Evolutionary conservation across 2,113 vertebrate species (phyloP), one percentile per base, ranked within the genome.

Genomic region (Gila orcuttii): DNA sequence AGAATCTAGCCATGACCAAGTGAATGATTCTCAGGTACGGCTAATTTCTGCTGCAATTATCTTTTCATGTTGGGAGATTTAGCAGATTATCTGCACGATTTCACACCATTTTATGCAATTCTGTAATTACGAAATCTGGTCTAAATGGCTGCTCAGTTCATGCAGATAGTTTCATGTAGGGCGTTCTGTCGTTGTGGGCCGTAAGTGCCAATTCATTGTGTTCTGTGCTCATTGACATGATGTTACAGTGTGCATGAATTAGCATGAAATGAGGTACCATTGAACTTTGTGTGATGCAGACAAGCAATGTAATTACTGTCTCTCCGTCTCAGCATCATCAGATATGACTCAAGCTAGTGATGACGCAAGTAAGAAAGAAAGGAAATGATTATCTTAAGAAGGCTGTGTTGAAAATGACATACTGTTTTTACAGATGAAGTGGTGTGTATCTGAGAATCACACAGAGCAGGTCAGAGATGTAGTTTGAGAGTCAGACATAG

Each of bases 51-150:
- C 95, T 97, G 97, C 97, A 99, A 99, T 99, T 99, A 99, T 98
- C 97, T 97, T 98, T 96, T 96, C 97, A 96, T 99, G 98, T 99
- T 97, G 96, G 95, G 96, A 97, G 97, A 98, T 99, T 99, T 99
- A 99, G 97, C 96, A 96, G 98, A 99, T 99, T 99, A 99, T 97
- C 97, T 97, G 97, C 97, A 96, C 97, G 96, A 99, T 99, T 99
- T 99, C 97, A 98, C 97, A 97, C 96, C 93, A 94, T 97, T 97
- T 96, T 95, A 95, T 96, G 96, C 95, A 96, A 97, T 96, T 97
- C 93, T 0, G 89, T 95, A 94, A 95, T 96, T 97, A 96, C 93
- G 95, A 96, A 96, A 96, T 95, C 93, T 90, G 94, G 94, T 95
- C 95, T 95, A 95, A 96, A 97, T 96, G 95, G 95, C 95, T 96